These are phyloP conservation scores for Clavelina lepadiformis DNA, from an alignment of 23 tunicate genomes.

Conservation along the genomic window DNA sequence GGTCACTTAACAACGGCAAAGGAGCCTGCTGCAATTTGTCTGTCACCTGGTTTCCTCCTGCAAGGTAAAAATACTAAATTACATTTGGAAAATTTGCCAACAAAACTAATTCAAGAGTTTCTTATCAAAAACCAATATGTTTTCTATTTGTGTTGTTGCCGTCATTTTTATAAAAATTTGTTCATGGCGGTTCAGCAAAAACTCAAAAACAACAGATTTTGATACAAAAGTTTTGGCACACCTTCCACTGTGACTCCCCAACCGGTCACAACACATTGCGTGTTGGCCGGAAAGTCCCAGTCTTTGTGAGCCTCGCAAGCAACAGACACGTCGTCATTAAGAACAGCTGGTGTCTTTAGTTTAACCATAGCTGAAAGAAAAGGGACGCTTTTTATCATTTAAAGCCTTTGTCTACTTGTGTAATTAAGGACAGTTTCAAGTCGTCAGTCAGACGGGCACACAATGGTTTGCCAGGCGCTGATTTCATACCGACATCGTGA, in stretches of 20 bases:
- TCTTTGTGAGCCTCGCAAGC: conserved; percentile 79
- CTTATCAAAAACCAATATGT: no score
- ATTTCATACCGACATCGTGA: conserved; percentile 57
- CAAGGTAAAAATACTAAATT: no score
- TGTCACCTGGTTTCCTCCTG: conserved; percentile 67
- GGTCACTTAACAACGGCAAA: conserved; percentile 64
- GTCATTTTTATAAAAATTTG: no score
- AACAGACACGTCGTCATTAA: conserved; percentile 53
- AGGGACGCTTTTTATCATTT: no score
- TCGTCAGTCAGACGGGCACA: not conserved
- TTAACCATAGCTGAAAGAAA: conserved; percentile 43
- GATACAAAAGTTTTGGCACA: not conserved
- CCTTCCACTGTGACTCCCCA: conserved; percentile 91
- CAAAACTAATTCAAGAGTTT: no score
- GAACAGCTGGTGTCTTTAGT: conserved; percentile 51
- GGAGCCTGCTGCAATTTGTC: conserved; percentile 66
- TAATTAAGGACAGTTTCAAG: no score
- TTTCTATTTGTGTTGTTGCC: no score
- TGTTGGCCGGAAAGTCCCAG: conserved; percentile 71
- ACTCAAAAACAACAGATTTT: no score
- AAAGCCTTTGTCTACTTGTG: no score
- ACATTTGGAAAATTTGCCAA: no score
- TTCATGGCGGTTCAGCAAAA: no score
- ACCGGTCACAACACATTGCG: conserved; percentile 87
- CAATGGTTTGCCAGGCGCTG: not conserved